phyloP scores from a whole-genome alignment of 2,113 vertebrate species.

The Tapirus terrestris region DNA sequence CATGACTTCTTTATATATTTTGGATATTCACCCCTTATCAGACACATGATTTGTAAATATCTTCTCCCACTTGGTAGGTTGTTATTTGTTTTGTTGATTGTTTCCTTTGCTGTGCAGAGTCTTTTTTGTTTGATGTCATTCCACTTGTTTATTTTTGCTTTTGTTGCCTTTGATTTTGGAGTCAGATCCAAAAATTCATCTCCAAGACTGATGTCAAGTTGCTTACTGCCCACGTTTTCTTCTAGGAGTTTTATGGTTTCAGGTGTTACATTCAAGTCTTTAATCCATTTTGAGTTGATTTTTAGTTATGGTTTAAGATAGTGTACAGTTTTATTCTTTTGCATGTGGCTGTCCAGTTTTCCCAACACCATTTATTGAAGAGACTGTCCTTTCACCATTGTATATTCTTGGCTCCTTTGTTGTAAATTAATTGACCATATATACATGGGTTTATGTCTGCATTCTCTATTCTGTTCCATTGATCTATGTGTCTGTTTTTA shows the following conservation, averaged over 20 bases:
- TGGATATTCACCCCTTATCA: no score
- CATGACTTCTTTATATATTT: no score
- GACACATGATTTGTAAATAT: no score
- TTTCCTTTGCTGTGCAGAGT: no score
- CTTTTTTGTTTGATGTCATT: not conserved
- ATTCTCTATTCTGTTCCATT: not conserved
- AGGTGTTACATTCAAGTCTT: not conserved
- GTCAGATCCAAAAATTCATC: not conserved
- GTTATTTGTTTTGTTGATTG: no score
- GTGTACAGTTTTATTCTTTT: not conserved
- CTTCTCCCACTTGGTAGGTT: no score
- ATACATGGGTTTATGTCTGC: not conserved
- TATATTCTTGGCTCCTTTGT: not conserved
- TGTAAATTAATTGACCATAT: not conserved
- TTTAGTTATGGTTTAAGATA: not conserved
- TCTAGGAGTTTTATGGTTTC: not conserved
- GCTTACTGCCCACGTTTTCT: not conserved
- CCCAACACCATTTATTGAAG: not conserved
- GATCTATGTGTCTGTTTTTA: not conserved
- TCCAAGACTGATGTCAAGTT: not conserved
- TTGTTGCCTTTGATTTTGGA: not conserved
- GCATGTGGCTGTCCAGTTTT: not conserved
- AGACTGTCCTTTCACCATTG: not conserved
- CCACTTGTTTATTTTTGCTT: not conserved
- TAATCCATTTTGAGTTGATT: not conserved